Conservation (phyloP, 2,797 vertebrate genomes). For the Notamacropus eugenii region DNA sequence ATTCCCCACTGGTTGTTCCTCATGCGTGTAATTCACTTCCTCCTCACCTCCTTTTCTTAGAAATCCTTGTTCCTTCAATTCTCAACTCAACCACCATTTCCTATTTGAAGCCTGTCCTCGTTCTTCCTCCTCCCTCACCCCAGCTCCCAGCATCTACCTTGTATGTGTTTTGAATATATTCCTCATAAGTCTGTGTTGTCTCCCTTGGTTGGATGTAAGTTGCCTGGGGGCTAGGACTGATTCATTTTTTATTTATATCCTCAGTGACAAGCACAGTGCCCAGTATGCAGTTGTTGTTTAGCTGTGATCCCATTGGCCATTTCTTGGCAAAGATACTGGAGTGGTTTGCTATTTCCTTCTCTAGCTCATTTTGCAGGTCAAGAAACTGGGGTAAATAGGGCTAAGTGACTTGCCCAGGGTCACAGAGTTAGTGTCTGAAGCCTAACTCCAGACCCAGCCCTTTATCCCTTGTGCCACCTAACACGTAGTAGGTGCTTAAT, state of each 20-base stretch:
- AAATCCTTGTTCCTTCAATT: background rate
- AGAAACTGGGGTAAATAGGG: background rate
- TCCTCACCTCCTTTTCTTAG: background rate
- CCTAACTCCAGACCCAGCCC: background rate
- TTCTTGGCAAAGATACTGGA: background rate
- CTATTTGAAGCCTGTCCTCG: background rate
- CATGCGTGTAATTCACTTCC: background rate
- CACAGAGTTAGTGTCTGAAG: background rate
- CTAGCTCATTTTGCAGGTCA: background rate
- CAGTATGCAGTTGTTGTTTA: background rate
- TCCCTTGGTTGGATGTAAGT: background rate
- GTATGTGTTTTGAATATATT: background rate
- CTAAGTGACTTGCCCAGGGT: background rate
- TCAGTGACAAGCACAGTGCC: background rate
- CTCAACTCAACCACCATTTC: background rate
- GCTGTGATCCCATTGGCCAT: background rate
- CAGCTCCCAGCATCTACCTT: background rate
- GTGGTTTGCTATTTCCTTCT: background rate
- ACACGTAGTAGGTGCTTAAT: background rate
- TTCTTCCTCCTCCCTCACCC: background rate
- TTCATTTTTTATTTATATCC: background rate
- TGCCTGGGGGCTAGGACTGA: background rate
- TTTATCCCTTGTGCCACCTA: background rate
- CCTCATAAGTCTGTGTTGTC: background rate
- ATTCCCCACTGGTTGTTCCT: background rate